Base-by-base conservation (phyloP, 2,888 invertebrate species). In the Hirtodrosophila alboralis region DNA sequence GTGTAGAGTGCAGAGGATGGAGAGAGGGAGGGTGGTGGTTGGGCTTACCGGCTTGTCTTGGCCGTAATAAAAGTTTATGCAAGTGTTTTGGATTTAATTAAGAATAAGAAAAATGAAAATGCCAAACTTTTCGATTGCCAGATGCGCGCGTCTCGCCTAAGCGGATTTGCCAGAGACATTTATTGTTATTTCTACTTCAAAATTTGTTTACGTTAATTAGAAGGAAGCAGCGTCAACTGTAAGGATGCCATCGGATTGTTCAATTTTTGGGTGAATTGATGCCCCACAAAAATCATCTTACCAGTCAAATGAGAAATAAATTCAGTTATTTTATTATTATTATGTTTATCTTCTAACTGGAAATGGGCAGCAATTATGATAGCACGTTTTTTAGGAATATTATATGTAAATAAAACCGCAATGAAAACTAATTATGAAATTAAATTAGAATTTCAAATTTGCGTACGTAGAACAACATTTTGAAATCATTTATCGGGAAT, bases 21-120 rank as follows among this genome's bases (percentile, higher is more conserved):
- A 8, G n/a, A n/a, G n/a, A n/a, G n/a, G n/a, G n/a, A n/a, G n/a
- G 2, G 10, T 6, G 16, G n/a, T 9, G n/a, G 43, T 10, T 45
- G 54, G 37, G 41, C 23, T 41, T 37, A 43, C 26, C 36, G 27
- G 12, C 34, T 34, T 40, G 31, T 47, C 58, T 44, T 54, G 62
- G 58, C 34, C 75, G 73, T 80, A 80, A 88, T 87, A 88, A 87
- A 88, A 87, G 80, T 87, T 87, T 79, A 78, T 74, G 85, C 75
- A 80, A 88, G 85, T 83, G 83, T 83, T 79, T 72, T 62, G 76
- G 77, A 87, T 87, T 87, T 87, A 87, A 88, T 88, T 87, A 87
- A 88, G 87, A 84, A 84, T 78, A 84, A 74, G 75, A 62, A 80
- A 73, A 84, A 83, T 72, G 76, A 59, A 80, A 72, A 77, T 60